A percentile compares a stretch with the other conserved stretches of the same genome.
Conservation (phyloP, 2,888 invertebrate genomes). For the Hyposoter didymator region DNA sequence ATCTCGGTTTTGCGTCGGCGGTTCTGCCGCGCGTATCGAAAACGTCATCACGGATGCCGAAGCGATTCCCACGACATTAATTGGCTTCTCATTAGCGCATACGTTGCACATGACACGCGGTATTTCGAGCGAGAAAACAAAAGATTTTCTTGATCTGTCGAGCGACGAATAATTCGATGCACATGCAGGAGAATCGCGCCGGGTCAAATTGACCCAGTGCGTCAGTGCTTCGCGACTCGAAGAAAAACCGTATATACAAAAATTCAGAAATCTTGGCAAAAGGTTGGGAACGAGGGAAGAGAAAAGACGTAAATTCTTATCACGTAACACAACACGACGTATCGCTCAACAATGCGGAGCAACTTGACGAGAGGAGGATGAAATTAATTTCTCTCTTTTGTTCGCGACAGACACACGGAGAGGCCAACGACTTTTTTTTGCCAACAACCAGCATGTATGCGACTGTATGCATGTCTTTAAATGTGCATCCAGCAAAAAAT, state of each 20-base stretch:
- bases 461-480: neutral
- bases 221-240: neutral
- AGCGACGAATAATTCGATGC: neutral
- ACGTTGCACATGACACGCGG: neutral
- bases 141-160: neutral
- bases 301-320: slow-evolving; percentile 1
- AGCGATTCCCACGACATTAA: slow-evolving; percentile 59
- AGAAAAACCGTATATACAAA: neutral
- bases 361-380: slow-evolving; percentile 19
- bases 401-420: slow-evolving; percentile 48
- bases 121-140: neutral
- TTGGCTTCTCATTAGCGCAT: slow-evolving; percentile 39
- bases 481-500: slow-evolving; percentile 36
- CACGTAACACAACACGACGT: neutral
- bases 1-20: slow-evolving; percentile 36
- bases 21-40: slow-evolving; percentile 43
- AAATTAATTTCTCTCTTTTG: slow-evolving; percentile 55
- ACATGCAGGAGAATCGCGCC: neutral
- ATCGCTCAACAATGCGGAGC: slow-evolving; percentile 35
- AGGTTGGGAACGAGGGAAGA: neutral
- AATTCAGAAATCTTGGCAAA: neutral
- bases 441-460: slow-evolving; percentile 19
- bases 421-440: slow-evolving; percentile 24
- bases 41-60: slow-evolving; percentile 29
- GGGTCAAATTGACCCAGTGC: no score